Evolutionary conservation across 2,113 vertebrate species (phyloP).

Genomic region (Oncorhynchus tshawytscha): DNA sequence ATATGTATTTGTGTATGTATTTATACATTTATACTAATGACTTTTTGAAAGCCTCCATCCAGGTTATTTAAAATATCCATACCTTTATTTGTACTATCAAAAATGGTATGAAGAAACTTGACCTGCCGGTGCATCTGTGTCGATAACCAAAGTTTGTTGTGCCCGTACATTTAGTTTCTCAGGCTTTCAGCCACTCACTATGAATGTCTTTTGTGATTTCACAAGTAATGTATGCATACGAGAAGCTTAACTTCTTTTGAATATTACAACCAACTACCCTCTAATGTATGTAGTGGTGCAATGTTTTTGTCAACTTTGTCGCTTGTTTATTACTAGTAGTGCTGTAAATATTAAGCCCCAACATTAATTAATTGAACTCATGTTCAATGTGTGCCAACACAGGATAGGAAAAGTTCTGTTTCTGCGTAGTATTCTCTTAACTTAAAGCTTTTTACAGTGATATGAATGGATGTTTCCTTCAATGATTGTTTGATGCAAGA

Average conservation of each 20-base stretch:
- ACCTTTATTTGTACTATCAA: slow-evolving; percentile 20
- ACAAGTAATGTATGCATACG: slow-evolving; percentile 22
- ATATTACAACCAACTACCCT: too few species aligned
- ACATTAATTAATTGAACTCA: slow-evolving; percentile 22
- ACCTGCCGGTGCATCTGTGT: slow-evolving; percentile 51
- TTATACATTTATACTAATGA: slow-evolving; percentile 57
- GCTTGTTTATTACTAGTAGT: neutral
- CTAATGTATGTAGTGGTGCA: neutral
- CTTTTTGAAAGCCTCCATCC: slow-evolving; percentile 40
- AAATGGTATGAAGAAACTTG: slow-evolving; percentile 43
- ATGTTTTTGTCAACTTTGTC: slow-evolving; percentile 11
- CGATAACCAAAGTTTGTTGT: slow-evolving; percentile 66
- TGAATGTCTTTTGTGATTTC: slow-evolving; percentile 58
- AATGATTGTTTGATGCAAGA: neutral
- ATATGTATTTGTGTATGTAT: slow-evolving; percentile 44
- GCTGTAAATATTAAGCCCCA: slow-evolving; percentile 38
- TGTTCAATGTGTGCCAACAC: slow-evolving; percentile 42
- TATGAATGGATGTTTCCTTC: neutral
- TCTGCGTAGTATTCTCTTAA: slow-evolving; percentile 9
- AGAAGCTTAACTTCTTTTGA: neutral
- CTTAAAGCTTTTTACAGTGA: slow-evolving; percentile 50
- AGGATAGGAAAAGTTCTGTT: neutral
- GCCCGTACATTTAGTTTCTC: slow-evolving; percentile 56
- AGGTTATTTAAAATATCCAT: slow-evolving; percentile 20
- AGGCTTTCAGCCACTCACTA: slow-evolving; percentile 53